phyloP scores from a whole-genome alignment of 2,888 invertebrate genomes.

The Cryptus viduatorius region DNA sequence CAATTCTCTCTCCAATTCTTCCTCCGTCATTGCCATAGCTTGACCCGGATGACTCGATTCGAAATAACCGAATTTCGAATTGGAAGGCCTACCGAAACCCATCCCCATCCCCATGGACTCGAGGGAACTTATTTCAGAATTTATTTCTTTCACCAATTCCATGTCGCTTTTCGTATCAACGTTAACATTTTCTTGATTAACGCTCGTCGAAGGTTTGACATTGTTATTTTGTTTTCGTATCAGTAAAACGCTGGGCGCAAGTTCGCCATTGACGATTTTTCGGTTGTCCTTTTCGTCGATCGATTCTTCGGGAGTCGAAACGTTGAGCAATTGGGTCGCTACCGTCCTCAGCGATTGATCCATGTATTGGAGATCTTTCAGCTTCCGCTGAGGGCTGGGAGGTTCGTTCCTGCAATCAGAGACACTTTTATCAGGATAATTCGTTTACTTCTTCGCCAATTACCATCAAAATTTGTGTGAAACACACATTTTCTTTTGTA shows the following conservation, averaged over 20 bases:
- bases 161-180: slow-evolving; percentile 60
- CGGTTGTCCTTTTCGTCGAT: slow-evolving; percentile 44
- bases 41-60: slow-evolving; percentile 87
- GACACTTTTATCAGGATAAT: slow-evolving; percentile 32
- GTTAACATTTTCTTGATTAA: slow-evolving; percentile 21
- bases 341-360: slow-evolving; percentile 82
- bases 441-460: background rate
- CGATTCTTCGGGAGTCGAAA: slow-evolving; percentile 72
- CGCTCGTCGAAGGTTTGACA: slow-evolving; percentile 48
- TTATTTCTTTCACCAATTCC: slow-evolving; percentile 65
- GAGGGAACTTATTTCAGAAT: slow-evolving; percentile 68
- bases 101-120: slow-evolving; percentile 68
- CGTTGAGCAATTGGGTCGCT: slow-evolving; percentile 83
- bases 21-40: slow-evolving; percentile 89
- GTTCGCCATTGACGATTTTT: slow-evolving; percentile 57
- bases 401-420: slow-evolving; percentile 66
- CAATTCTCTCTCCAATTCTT: slow-evolving; percentile 87
- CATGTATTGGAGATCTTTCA: slow-evolving; percentile 81
- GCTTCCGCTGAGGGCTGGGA: slow-evolving; percentile 71
- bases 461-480: slow-evolving; percentile 16
- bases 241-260: slow-evolving; percentile 57
- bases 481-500: slow-evolving; percentile 7
- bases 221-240: slow-evolving; percentile 67
- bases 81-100: slow-evolving; percentile 79
- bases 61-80: slow-evolving; percentile 83